phyloP scores from a whole-genome alignment of 1,140 invertebrate species.

The Streblospio benedicti region DNA sequence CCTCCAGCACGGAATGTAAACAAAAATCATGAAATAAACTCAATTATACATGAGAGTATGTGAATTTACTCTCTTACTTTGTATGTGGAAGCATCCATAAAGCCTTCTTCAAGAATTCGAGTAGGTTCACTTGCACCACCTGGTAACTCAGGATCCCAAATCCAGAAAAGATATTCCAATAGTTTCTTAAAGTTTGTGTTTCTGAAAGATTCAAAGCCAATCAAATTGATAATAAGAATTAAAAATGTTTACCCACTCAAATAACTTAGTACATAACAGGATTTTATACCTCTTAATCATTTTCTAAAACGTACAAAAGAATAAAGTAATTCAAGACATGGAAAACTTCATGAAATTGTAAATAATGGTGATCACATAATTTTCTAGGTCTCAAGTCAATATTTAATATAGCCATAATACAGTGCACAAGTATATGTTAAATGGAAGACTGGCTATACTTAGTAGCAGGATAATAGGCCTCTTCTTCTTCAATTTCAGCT shows the following conservation, averaged over 20 bases:
- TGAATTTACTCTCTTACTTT: conserved; percentile 27
- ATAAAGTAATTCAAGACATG: no score
- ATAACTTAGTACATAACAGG: no score
- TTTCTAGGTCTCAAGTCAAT: no score
- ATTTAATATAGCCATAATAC: no score
- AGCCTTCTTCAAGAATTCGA: conserved; percentile 41
- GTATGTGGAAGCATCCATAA: conserved; percentile 37
- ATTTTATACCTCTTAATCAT: no score
- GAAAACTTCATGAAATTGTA: no score
- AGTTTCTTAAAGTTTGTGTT: conserved; percentile 34
- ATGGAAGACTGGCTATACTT: no score
- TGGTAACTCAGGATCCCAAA: conserved; percentile 38
- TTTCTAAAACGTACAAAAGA: no score
- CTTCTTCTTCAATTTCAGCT: conserved; percentile 18
- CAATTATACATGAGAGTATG: background rate
- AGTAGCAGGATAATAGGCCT: conserved; percentile 11
- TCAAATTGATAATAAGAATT: background rate
- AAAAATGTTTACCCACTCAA: no score
- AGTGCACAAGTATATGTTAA: no score
- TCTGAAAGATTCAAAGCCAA: conserved; percentile 23
- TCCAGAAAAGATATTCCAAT: conserved; percentile 45
- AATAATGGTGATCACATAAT: no score
- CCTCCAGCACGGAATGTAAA: background rate
- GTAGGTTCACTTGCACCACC: conserved; percentile 31
- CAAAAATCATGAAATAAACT: background rate